Evolutionary conservation across 1,140 invertebrate species (phyloP), one percentile per base, ranked within the genome.

Genomic region (Macrotrachela quadricornifera): DNA sequence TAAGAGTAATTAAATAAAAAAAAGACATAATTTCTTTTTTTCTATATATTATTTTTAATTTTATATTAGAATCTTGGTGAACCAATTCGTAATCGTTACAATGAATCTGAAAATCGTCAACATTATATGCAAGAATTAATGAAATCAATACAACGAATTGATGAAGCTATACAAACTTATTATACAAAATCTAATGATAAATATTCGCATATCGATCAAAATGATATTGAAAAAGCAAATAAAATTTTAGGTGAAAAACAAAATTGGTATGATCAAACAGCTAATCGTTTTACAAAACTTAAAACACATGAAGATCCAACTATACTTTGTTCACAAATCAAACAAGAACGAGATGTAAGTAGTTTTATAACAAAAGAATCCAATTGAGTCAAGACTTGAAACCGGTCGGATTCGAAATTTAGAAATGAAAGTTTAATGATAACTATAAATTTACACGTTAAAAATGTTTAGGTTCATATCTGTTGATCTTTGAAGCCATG

Each of bases 181-280:
- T 46, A 56, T 13, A 30, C 21, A 30, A 65, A 65, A 57, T 62
- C 64, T 58, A 80, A 84, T 62, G 74, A 79, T 50, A 84, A 83
- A 63, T 92, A 81, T 65, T 72, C 77, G 46, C 87, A 94, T 63
- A 66, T 92, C 17, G 77, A 80, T 6, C 77, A 79, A 21, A 78
- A 77, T 10, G 86, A 92, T 57, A 71, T 87, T 1, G 76, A 79
- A 47, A 83, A 84, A 62, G 70, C 77, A 17, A 59, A 67, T 46
- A 73, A 73, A 58, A 64, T 70, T 15, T 60, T 74, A 44, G 61
- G 65, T 37, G 71, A 76, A 50, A 74, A 74, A 49, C 62, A 66
- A 39, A 62, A 66, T 14, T 91, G 84, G 84, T 70, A 85, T 17
- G 81, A 87, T 51, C 70, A 75, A 46, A 76, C 79, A 57, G 69